These are phyloP conservation scores for Balearica regulorum DNA, from an alignment of 2,797 vertebrate genomes.

Conservation along the genomic window DNA sequence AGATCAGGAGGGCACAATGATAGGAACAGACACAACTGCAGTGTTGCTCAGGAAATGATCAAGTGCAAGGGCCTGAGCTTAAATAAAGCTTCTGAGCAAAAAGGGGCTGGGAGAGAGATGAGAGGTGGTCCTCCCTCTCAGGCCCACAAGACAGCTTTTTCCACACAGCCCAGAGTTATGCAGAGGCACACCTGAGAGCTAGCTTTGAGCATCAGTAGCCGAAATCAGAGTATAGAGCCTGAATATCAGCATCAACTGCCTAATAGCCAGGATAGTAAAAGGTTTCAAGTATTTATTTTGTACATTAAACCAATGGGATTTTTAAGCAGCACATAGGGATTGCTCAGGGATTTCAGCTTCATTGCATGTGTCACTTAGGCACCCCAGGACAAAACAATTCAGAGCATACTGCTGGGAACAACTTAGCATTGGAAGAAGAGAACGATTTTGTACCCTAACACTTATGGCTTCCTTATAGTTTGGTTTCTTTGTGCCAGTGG, in stretches of 20 bases:
- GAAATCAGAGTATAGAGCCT: not conserved
- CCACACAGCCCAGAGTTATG: not conserved
- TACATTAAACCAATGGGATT: not conserved
- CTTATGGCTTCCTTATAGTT: not conserved
- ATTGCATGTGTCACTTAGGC: not conserved
- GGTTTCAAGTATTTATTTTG: not conserved
- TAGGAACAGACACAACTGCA: not conserved
- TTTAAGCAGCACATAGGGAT: not conserved
- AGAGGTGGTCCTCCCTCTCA: not conserved
- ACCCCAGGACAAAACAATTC: not conserved
- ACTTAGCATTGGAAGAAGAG: not conserved
- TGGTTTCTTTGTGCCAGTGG: not conserved
- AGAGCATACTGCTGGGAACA: not conserved
- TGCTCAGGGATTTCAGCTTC: not conserved
- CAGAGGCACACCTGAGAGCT: not conserved
- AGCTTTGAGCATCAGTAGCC: not conserved
- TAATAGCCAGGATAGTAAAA: constrained; percentile 3
- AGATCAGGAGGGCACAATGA: not conserved
- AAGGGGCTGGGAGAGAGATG: not conserved
- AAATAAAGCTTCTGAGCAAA: not conserved
- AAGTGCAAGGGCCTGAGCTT: not conserved
- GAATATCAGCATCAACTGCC: not conserved
- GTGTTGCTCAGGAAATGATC: not conserved
- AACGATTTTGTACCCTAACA: not conserved
- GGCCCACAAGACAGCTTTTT: not conserved